Conservation (phyloP, 1,140 invertebrate genomes). For the Neomicropteryx cornuta region DNA sequence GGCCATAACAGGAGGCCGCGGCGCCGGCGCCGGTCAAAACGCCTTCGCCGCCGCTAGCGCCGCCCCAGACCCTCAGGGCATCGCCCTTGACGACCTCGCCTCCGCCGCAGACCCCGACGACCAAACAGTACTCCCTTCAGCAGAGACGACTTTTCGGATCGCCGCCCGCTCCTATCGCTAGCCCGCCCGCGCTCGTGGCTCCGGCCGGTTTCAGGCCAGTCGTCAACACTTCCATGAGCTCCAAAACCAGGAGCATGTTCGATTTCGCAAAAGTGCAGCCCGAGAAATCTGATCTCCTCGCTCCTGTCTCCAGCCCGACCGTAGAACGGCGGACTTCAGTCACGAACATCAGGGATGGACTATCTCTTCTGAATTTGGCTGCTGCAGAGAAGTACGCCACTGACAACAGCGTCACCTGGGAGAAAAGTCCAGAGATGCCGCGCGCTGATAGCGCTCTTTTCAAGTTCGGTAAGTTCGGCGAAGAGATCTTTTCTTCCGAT, state of each 20-base stretch:
- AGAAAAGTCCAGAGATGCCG: slow-evolving; percentile 9
- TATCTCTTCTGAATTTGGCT: slow-evolving; percentile 30
- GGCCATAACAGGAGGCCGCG: slow-evolving; percentile 74
- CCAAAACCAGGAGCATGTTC: slow-evolving; percentile 11
- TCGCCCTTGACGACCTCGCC: slow-evolving; percentile 14
- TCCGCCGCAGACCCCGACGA: slow-evolving; percentile 11
- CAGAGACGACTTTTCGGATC: slow-evolving; percentile 1
- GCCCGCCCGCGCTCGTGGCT: slow-evolving; percentile 6
- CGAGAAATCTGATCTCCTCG: slow-evolving; percentile 19
- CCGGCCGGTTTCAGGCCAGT: slow-evolving; percentile 34
- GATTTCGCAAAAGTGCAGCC: slow-evolving; percentile 17
- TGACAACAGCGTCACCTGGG: slow-evolving; percentile 25
- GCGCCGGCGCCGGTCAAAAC: slow-evolving; percentile 40
- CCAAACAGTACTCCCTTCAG: slow-evolving; percentile 6
- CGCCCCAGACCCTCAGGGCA: slow-evolving; percentile 23
- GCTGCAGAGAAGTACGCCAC: slow-evolving; percentile 11
- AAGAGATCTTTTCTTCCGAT: too few relatives aligned
- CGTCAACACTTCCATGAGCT: slow-evolving; percentile 37
- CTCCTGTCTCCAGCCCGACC: slow-evolving; percentile 22
- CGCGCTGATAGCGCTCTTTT: slow-evolving; percentile 28
- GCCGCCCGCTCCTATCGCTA: neutral
- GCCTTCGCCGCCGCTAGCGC: slow-evolving; percentile 28
- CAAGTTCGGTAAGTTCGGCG: slow-evolving; percentile 19
- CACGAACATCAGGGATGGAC: slow-evolving; percentile 31
- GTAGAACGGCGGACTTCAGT: too few relatives aligned